Evolutionary conservation across 2,888 invertebrate species (phyloP).

Genomic region (Drosophila quasianomalipes): DNA sequence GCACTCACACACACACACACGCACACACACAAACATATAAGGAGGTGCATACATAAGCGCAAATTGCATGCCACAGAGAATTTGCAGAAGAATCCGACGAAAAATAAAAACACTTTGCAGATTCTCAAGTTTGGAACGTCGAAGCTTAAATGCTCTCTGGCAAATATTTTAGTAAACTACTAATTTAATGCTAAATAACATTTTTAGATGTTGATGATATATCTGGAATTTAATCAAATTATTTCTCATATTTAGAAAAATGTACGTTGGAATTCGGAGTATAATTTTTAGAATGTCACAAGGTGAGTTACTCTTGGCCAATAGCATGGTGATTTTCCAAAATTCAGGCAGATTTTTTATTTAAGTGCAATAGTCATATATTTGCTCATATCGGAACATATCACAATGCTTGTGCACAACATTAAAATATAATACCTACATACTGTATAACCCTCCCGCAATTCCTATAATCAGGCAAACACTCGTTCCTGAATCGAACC

Average conservation of each 20-base stretch:
- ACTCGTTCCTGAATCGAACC: background rate
- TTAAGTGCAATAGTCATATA: background rate
- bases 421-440: background rate
- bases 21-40: slow-evolving; percentile 38
- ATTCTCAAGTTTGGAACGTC: background rate
- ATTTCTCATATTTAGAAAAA: too few species aligned
- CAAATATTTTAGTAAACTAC: background rate
- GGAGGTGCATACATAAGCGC: slow-evolving; percentile 64
- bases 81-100: slow-evolving; percentile 45
- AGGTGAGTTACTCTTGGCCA: background rate
- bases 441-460: background rate
- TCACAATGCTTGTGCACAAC: background rate
- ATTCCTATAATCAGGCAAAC: background rate
- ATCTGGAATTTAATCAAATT: background rate
- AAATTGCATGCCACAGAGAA: slow-evolving; percentile 72
- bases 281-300: background rate
- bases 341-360: background rate
- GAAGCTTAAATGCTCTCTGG: slow-evolving; percentile 22
- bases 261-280: too few species aligned
- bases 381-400: background rate
- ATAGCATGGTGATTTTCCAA: background rate
- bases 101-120: slow-evolving; percentile 9
- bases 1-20: slow-evolving; percentile 53
- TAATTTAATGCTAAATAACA: background rate
- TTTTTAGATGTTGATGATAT: too few species aligned